Evolutionary conservation across 2,797 vertebrate genomes (phyloP).

Genomic region (Phataginus tetradactyla): DNA sequence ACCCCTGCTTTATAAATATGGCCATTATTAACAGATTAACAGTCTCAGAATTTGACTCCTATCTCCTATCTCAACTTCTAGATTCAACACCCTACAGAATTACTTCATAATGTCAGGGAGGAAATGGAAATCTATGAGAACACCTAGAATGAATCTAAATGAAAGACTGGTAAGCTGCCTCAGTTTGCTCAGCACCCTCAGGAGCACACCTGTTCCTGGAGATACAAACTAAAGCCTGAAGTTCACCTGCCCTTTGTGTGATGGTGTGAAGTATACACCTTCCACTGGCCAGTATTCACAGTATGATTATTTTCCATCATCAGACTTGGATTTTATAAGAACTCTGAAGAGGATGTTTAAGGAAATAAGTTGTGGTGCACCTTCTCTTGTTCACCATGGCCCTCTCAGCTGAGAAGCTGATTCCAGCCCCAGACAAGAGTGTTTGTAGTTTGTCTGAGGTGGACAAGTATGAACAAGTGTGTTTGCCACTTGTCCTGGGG

Average conservation of each 20-base stretch:
- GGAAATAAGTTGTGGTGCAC: neutral
- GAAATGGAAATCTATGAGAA: neutral
- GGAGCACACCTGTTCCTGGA: neutral
- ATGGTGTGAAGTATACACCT: neutral
- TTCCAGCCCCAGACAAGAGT: neutral
- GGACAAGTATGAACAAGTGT: neutral
- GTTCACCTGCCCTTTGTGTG: neutral
- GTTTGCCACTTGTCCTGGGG: neutral
- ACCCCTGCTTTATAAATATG: neutral
- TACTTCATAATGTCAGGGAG: neutral
- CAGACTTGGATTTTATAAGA: neutral
- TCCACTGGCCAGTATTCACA: no score
- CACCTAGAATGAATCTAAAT: neutral
- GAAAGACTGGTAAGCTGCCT: neutral
- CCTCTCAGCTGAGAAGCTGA: neutral
- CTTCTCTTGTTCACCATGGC: neutral
- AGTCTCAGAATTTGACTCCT: neutral
- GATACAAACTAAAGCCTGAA: neutral
- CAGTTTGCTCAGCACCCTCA: neutral
- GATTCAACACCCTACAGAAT: neutral
- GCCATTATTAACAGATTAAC: neutral
- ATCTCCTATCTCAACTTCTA: slow-evolving; percentile 40
- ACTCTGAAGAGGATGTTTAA: neutral
- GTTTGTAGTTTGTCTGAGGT: neutral
- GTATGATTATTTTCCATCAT: neutral